Evolutionary conservation across 1,140 invertebrate species (phyloP).

Genomic region (Planococcus citri): DNA sequence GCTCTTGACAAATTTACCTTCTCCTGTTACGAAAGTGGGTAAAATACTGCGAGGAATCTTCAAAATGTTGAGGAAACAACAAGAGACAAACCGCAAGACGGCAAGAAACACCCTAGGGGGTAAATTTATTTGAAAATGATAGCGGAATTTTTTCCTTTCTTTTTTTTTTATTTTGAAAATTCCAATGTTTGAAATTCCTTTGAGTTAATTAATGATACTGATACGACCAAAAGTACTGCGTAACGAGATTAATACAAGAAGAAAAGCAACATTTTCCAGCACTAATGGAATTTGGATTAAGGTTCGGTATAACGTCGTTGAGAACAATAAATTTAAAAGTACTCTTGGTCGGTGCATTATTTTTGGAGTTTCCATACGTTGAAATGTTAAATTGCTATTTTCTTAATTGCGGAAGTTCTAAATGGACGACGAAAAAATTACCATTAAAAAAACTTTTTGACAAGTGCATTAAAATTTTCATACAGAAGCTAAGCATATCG

Average conservation of each 20-base stretch:
- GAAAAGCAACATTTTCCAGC: background rate
- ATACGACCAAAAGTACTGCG: background rate
- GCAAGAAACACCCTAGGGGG: too few species aligned
- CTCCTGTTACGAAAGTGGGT: too few species aligned
- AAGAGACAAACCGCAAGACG: too few species aligned
- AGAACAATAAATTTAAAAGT: slow-evolving; percentile 8
- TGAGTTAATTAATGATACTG: background rate
- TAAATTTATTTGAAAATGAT: too few species aligned
- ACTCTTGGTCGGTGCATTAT: background rate
- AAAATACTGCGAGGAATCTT: too few species aligned
- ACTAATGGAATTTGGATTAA: slow-evolving; percentile 3
- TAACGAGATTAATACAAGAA: background rate
- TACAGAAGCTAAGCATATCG: too few species aligned
- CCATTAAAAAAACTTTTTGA: too few species aligned
- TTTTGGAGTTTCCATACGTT: background rate
- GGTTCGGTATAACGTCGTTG: background rate
- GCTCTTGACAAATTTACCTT: too few species aligned
- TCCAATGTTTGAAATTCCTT: background rate
- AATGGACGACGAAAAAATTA: background rate
- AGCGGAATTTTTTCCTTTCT: background rate
- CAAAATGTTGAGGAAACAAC: too few species aligned
- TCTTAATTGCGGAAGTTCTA: background rate
- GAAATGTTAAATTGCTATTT: background rate
- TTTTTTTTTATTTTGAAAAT: too few species aligned
- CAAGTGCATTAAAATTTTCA: too few species aligned